phyloP scores from a whole-genome alignment of 1,140 invertebrate species.

The Drosophila bocki region DNA sequence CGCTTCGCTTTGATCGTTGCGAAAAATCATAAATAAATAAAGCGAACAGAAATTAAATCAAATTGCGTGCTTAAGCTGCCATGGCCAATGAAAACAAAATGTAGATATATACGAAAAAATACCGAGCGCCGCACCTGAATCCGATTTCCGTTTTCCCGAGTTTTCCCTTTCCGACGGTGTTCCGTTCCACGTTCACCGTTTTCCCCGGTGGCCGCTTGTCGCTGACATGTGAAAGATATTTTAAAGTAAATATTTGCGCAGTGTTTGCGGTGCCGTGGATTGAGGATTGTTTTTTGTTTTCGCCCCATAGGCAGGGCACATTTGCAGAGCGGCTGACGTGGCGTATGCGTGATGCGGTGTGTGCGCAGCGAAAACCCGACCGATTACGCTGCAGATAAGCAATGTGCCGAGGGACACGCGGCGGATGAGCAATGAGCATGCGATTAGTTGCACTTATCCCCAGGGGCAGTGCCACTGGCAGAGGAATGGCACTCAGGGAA shows the following conservation, averaged over 20 bases:
- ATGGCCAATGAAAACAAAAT: slow-evolving; percentile 20
- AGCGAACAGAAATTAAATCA: slow-evolving; percentile 64
- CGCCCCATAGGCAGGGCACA: slow-evolving; percentile 37
- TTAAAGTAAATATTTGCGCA: slow-evolving; percentile 68
- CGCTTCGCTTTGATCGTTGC: slow-evolving; percentile 51
- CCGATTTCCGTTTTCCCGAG: slow-evolving; percentile 25
- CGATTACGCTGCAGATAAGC: slow-evolving; percentile 51
- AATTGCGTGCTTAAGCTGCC: slow-evolving; percentile 58
- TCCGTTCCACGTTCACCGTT: slow-evolving; percentile 15
- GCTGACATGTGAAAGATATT: slow-evolving; percentile 70
- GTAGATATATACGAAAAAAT: slow-evolving; percentile 41
- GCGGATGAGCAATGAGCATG: slow-evolving; percentile 59
- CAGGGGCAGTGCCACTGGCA: slow-evolving; percentile 22
- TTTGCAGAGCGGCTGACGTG: slow-evolving; percentile 29
- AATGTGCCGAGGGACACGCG: slow-evolving; percentile 28
- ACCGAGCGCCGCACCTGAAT: slow-evolving; percentile 44
- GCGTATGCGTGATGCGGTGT: slow-evolving; percentile 55
- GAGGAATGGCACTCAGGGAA: slow-evolving; percentile 21
- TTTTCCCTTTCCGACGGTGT: slow-evolving; percentile 5
- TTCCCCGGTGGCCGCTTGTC: slow-evolving; percentile 57
- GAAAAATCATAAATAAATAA: slow-evolving; percentile 67
- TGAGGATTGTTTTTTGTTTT: slow-evolving; percentile 38
- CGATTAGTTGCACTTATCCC: slow-evolving; percentile 56
- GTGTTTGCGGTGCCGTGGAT: slow-evolving; percentile 47
- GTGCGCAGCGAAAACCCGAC: slow-evolving; percentile 7